A percentile compares a stretch with the other conserved stretches of the same genome.
These are phyloP conservation scores for Ectobius pallidus DNA, from an alignment of 2,888 invertebrate genomes.

Conservation along the genomic window DNA sequence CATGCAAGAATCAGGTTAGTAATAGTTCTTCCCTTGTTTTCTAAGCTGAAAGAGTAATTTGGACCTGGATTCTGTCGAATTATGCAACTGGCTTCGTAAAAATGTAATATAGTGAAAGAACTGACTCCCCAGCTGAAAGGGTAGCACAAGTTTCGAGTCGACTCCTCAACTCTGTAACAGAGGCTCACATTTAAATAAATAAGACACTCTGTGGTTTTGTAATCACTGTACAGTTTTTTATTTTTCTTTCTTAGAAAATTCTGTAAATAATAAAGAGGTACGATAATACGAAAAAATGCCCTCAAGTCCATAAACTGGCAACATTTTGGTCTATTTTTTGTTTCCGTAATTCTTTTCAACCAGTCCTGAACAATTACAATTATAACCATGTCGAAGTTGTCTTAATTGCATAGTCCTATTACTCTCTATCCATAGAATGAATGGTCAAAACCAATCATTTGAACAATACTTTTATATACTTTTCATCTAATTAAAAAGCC, in stretches of 20 bases:
- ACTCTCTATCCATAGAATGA: neutral
- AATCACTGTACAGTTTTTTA: conserved; percentile 18
- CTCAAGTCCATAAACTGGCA: conserved; percentile 39
- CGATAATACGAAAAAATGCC: conserved; percentile 41
- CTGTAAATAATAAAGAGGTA: conserved; percentile 40
- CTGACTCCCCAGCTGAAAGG: conserved; percentile 39
- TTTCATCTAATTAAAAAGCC: neutral
- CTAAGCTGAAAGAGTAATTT: conserved; percentile 12
- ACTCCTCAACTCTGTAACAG: conserved; percentile 39
- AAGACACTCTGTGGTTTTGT: conserved; percentile 26
- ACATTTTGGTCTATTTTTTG: conserved; percentile 31
- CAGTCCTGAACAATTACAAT: conserved; percentile 15
- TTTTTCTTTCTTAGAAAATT: conserved; percentile 23
- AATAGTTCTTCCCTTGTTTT: neutral
- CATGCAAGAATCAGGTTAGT: conserved; percentile 33
- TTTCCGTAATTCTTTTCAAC: neutral
- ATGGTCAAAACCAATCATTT: conserved; percentile 1
- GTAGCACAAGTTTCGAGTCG: conserved; percentile 39
- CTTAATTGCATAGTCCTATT: neutral
- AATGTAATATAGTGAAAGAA: conserved; percentile 6
- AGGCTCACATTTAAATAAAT: conserved; percentile 31
- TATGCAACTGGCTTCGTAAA: conserved; percentile 16
- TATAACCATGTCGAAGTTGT: neutral
- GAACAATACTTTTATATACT: neutral
- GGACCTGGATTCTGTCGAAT: neutral